Percentiles rank a stretch among this genome's conserved stretches.
These are phyloP conservation scores for Gambusia yucatana DNA, from an alignment of 2,797 vertebrate species.

Conservation along the genomic window DNA sequence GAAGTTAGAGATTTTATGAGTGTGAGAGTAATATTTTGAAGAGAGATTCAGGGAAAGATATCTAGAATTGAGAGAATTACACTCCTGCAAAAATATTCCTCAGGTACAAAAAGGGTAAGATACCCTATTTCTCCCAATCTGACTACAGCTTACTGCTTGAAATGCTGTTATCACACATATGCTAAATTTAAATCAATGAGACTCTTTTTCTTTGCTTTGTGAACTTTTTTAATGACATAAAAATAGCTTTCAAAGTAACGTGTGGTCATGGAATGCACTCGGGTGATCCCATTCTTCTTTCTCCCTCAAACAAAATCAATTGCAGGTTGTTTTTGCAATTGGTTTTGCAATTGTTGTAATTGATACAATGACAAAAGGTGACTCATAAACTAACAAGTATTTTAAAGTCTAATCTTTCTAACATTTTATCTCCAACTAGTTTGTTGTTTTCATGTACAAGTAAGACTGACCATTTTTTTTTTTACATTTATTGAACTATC, in stretches of 20 bases:
- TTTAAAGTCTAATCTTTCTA: background rate
- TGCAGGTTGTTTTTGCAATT: background rate
- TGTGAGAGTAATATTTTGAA: background rate
- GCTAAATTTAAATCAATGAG: background rate
- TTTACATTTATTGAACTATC: background rate
- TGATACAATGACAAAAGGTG: no score
- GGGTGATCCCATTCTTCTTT: background rate
- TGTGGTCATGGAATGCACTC: background rate
- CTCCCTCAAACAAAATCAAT: background rate
- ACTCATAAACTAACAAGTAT: no score
- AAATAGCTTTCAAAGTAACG: background rate
- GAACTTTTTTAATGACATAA: background rate
- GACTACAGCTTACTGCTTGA: background rate
- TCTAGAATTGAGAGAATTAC: background rate
- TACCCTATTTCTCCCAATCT: background rate
- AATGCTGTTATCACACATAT: background rate
- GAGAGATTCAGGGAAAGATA: no score
- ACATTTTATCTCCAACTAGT: background rate
- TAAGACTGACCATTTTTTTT: background rate
- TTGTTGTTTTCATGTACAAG: background rate
- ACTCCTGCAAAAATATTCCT: background rate
- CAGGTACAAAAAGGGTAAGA: background rate
- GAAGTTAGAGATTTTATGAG: background rate
- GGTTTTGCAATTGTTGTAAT: no score
- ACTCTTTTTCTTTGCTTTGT: background rate